Conservation (phyloP, 2,797 vertebrate genomes). For the Setipinna tenuifilis region DNA sequence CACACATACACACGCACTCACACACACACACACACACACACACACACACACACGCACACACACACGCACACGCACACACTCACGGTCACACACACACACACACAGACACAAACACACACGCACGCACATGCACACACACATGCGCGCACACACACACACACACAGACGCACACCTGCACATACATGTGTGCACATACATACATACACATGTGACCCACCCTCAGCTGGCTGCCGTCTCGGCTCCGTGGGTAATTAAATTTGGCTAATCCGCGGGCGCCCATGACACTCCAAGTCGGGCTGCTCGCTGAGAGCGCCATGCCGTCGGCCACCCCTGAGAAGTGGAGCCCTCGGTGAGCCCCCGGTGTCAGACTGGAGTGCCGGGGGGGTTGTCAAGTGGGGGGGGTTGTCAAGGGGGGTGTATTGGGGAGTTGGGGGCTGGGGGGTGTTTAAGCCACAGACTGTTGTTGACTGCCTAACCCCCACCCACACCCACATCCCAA, state of each 20-base stretch:
- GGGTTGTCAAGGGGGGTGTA: not conserved
- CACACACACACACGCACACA: not conserved
- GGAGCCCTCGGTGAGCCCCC: not conserved
- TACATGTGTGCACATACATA: too few species aligned
- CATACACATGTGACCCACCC: not conserved
- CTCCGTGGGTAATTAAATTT: constrained; percentile 41
- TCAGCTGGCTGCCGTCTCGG: constrained; percentile 24
- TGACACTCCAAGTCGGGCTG: constrained; percentile 9
- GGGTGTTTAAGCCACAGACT: too few species aligned
- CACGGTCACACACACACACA: too few species aligned
- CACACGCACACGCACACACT: too few species aligned
- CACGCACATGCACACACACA: too few species aligned
- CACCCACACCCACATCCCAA: too few species aligned
- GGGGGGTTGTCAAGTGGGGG: not conserved
- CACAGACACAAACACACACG: too few species aligned
- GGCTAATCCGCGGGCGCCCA: constrained; percentile 23
- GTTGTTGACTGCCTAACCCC: too few species aligned
- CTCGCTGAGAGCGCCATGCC: not conserved
- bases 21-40: not conserved
- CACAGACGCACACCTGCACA: too few species aligned
- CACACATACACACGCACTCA: not conserved
- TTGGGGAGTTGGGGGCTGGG: not conserved
- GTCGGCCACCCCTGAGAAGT: not conserved
- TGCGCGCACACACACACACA: too few species aligned
- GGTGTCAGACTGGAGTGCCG: not conserved